Evolutionary conservation across 1,140 invertebrate species (phyloP).

Genomic region (Ptiloglossa arizonensis): DNA sequence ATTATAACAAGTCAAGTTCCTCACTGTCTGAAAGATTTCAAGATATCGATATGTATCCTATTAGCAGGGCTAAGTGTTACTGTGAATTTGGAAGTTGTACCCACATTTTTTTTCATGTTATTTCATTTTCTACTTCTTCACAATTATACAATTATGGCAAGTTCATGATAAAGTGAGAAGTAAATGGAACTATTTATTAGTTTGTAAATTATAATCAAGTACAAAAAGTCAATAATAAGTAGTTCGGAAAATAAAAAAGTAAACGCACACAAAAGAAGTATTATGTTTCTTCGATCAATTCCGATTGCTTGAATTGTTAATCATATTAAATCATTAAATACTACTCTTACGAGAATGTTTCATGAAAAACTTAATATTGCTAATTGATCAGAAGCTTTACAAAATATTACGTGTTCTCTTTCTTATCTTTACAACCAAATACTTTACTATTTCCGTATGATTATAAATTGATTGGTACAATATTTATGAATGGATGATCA

Average conservation of each 20-base stretch:
- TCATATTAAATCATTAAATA: slow-evolving; percentile 31
- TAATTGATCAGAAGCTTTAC: slow-evolving; percentile 28
- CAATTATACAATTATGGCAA: slow-evolving; percentile 47
- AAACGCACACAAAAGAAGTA: slow-evolving; percentile 35
- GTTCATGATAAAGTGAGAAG: slow-evolving; percentile 30
- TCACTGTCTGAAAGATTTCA: slow-evolving; percentile 73
- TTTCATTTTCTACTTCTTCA: slow-evolving; percentile 12
- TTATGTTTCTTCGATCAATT: slow-evolving; percentile 50
- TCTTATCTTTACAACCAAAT: slow-evolving; percentile 28
- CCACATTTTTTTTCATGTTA: slow-evolving; percentile 51
- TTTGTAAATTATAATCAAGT: slow-evolving; percentile 51
- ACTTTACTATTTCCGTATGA: slow-evolving; percentile 14
- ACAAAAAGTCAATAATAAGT: slow-evolving; percentile 27
- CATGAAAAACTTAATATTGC: slow-evolving; percentile 20
- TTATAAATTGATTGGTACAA: slow-evolving; percentile 44
- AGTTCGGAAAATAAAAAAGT: slow-evolving; percentile 33
- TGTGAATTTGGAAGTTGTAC: slow-evolving; percentile 72
- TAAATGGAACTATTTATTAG: slow-evolving; percentile 52
- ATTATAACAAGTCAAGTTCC: slow-evolving; percentile 78
- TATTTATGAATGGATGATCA: slow-evolving; percentile 42
- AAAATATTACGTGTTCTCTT: slow-evolving; percentile 28
- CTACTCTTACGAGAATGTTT: slow-evolving; percentile 19
- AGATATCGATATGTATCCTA: slow-evolving; percentile 80
- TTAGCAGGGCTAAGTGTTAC: slow-evolving; percentile 74
- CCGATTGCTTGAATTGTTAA: slow-evolving; percentile 44